A percentile compares a stretch with the other conserved stretches of the same genome.
phyloP scores from a whole-genome alignment of 2,113 vertebrate species.

The Alaudala cheleensis region DNA sequence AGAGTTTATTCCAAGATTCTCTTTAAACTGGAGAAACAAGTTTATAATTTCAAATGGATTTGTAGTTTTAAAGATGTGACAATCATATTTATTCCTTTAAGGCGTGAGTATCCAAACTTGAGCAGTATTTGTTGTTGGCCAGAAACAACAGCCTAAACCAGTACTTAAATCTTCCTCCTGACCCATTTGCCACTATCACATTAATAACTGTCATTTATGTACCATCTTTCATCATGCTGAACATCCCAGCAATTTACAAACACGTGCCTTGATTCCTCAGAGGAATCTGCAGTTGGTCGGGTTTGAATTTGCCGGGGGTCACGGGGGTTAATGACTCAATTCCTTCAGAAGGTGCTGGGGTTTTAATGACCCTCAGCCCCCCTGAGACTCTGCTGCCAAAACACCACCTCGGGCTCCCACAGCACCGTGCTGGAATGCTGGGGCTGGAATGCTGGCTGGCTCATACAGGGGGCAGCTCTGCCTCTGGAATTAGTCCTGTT shows the following conservation, averaged over 20 bases:
- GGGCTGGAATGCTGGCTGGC: background rate
- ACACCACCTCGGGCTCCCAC: background rate
- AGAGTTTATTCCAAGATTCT: background rate
- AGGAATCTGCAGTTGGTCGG: conserved; percentile 24
- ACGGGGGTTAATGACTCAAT: conserved; percentile 6
- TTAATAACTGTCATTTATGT: conserved; percentile 51
- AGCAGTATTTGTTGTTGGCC: background rate
- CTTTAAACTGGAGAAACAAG: background rate
- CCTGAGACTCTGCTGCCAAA: background rate
- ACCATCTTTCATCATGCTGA: background rate
- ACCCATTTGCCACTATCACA: conserved; percentile 25
- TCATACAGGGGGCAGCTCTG: accelerated
- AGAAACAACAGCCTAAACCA: background rate
- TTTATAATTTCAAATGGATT: background rate
- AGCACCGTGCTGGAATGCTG: background rate
- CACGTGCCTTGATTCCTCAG: conserved; percentile 33
- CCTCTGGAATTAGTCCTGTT: background rate
- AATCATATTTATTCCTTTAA: background rate
- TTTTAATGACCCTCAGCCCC: conserved; percentile 36
- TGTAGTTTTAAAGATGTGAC: background rate
- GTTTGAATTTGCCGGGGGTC: conserved; percentile 48
- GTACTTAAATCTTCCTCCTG: conserved; percentile 3
- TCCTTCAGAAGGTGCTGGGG: conserved; percentile 26
- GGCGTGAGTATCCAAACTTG: background rate
- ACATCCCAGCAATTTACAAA: conserved; percentile 54